A percentile compares a stretch with the other conserved stretches of the same genome.
These are phyloP conservation scores for Bathynomus jamesi DNA, from an alignment of 1,140 invertebrate species.

Conservation along the genomic window DNA sequence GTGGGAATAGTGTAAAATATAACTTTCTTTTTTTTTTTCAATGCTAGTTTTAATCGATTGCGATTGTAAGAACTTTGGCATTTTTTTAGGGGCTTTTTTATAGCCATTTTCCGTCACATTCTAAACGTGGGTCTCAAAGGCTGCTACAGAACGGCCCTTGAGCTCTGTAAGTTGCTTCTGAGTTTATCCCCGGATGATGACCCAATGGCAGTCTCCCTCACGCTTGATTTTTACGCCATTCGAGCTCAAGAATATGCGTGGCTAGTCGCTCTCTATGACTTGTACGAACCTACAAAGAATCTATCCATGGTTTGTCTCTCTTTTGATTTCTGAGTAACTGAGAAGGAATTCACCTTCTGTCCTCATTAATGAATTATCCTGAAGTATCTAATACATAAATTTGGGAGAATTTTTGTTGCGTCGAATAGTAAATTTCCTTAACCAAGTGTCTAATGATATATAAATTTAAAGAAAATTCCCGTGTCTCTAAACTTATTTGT, in stretches of 20 bases:
- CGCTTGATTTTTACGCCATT: conserved; percentile 81
- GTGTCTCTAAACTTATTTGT: no score
- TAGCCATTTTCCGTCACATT: conserved; percentile 77
- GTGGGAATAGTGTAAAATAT: no score
- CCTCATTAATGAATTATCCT: no score
- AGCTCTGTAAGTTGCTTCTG: conserved; percentile 61
- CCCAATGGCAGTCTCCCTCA: conserved; percentile 68
- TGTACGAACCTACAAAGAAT: conserved; percentile 30
- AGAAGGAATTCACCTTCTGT: no score
- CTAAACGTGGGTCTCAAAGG: conserved; percentile 61
- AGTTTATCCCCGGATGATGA: conserved; percentile 75
- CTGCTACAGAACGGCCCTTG: conserved; percentile 70
- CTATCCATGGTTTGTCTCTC: conserved; percentile 23
- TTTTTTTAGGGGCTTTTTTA: conserved; percentile 64
- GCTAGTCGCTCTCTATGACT: conserved; percentile 48
- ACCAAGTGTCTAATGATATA: no score
- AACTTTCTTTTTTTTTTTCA: conserved; percentile 42
- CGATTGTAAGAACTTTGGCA: background rate
- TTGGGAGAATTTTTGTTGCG: no score
- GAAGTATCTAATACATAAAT: no score
- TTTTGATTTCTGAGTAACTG: background rate
- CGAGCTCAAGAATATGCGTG: conserved; percentile 72
- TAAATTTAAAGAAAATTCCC: no score
- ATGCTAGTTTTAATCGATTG: background rate
- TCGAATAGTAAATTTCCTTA: no score